phyloP scores from a whole-genome alignment of 1,140 invertebrate genomes.

The Sarcophaga bullata region DNA sequence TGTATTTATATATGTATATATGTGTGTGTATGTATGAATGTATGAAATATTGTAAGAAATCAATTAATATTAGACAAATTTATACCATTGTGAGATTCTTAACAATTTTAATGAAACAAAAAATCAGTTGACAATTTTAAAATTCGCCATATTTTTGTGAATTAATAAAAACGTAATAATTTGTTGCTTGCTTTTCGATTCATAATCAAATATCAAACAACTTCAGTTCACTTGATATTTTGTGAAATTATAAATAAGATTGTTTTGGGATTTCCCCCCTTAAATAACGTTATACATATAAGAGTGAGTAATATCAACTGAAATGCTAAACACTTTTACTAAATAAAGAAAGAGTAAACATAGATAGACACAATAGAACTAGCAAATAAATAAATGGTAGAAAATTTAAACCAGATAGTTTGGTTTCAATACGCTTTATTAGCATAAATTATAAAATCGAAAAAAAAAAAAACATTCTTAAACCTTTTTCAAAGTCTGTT shows the following conservation, averaged over 20 bases:
- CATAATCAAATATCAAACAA: not conserved
- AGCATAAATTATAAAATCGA: conserved; percentile 7
- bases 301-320: not conserved
- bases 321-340: not conserved
- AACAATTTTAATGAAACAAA: too few species aligned
- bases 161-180: too few species aligned
- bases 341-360: not conserved
- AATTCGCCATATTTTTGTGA: too few species aligned
- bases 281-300: not conserved
- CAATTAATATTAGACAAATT: too few species aligned
- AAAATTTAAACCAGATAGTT: not conserved
- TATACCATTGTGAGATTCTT: too few species aligned
- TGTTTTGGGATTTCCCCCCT: conserved; percentile 19
- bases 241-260: too few species aligned
- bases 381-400: not conserved
- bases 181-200: too few species aligned
- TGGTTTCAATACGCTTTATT: not conserved
- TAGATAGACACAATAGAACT: not conserved
- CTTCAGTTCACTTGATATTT: too few species aligned
- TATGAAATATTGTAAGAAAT: too few species aligned
- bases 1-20: too few species aligned
- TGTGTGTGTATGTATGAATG: too few species aligned
- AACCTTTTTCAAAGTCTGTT: not conserved
- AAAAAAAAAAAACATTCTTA: not conserved
- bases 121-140: too few species aligned